Conservation (phyloP, 2,888 invertebrate species). For the Andrena trimmerana region DNA sequence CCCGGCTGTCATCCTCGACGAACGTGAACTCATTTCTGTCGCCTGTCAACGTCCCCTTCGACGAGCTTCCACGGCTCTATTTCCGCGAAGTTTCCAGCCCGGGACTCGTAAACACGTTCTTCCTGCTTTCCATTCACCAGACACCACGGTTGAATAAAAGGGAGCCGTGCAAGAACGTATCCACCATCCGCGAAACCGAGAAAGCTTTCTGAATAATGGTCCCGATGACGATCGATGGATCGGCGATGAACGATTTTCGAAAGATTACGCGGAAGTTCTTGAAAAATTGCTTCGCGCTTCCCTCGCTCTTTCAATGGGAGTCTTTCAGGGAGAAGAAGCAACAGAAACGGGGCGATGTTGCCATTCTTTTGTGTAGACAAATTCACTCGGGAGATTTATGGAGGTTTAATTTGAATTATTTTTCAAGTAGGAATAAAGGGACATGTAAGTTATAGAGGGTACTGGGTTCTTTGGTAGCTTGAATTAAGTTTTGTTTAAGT, state of each 20-base stretch:
- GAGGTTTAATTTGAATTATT: too few species aligned
- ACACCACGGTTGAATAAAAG: neutral
- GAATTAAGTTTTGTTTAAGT: too few species aligned
- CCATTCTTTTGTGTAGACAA: too few species aligned
- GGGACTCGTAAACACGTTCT: slow-evolving; percentile 58
- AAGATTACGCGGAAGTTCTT: neutral
- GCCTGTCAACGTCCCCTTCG: slow-evolving; percentile 44
- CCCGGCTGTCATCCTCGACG: slow-evolving; percentile 58
- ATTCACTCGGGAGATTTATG: too few species aligned
- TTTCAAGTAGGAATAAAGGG: too few species aligned
- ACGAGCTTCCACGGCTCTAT: slow-evolving; percentile 51
- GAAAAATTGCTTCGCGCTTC: too few species aligned
- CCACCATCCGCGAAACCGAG: neutral
- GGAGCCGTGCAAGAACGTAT: neutral
- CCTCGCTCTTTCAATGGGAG: too few species aligned
- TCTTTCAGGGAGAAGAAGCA: neutral
- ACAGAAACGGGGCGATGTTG: neutral
- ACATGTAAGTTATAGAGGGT: too few species aligned
- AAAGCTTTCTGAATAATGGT: neutral
- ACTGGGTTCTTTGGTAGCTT: too few species aligned
- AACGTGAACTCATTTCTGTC: slow-evolving; percentile 61
- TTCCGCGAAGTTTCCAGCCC: slow-evolving; percentile 36
- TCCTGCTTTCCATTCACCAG: neutral
- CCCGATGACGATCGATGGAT: neutral
- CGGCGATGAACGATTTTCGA: neutral